Evolutionary conservation across 2,113 vertebrate species (phyloP).

Genomic region (Myrmecophaga tridactyla): DNA sequence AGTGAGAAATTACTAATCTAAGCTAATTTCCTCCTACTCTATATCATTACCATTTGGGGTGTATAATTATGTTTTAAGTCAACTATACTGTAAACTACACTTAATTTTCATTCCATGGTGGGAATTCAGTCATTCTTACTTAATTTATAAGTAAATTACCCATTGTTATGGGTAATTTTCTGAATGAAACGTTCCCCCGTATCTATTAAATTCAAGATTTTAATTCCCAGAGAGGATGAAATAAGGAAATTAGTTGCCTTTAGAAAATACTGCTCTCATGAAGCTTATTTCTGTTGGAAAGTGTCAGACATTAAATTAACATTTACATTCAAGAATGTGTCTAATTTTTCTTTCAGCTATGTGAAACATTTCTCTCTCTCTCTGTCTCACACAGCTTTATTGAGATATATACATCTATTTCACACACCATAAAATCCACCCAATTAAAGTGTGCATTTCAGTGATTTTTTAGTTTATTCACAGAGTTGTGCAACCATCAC

Average conservation of each 20-base stretch:
- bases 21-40: constrained; percentile 15
- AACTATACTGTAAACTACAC: constrained; percentile 30
- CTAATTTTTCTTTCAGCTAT: neutral
- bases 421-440: neutral
- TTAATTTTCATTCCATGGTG: neutral
- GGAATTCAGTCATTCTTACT: constrained; percentile 12
- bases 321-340: neutral
- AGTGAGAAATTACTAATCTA: constrained; percentile 36
- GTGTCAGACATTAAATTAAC: neutral
- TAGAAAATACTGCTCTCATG: neutral
- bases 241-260: neutral
- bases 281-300: neutral
- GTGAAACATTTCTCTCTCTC: neutral
- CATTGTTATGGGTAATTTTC: constrained; percentile 30
- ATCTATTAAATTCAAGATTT: neutral
- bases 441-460: neutral
- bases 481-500: neutral
- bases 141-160: neutral
- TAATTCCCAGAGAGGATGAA: neutral
- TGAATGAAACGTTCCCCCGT: neutral
- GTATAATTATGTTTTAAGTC: constrained; percentile 48
- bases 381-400: neutral
- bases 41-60: neutral
- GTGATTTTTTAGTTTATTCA: neutral
- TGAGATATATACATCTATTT: neutral